Percentiles rank a stretch among this genome's conserved stretches.
These are phyloP conservation scores for Mercenaria mercenaria DNA, from an alignment of 1,140 invertebrate species.

Conservation along the genomic window DNA sequence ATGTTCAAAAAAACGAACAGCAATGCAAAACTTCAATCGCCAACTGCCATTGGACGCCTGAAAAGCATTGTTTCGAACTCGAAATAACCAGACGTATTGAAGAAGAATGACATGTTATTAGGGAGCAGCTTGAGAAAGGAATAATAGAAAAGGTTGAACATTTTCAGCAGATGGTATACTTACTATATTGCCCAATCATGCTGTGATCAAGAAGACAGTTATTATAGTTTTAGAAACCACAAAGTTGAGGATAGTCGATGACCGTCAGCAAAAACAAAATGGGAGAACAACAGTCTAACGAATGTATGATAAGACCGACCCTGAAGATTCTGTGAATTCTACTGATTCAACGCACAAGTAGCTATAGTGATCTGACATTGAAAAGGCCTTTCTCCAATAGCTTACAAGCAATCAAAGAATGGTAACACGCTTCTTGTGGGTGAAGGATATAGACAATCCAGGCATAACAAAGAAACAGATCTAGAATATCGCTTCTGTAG, in stretches of 20 bases:
- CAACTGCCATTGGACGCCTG: not conserved
- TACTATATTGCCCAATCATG: slow-evolving; percentile 38
- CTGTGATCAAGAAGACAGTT: not conserved
- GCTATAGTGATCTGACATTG: slow-evolving; percentile 38
- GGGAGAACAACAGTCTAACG: not conserved
- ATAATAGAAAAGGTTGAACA: slow-evolving; percentile 13
- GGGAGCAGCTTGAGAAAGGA: slow-evolving; percentile 51
- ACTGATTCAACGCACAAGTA: not conserved
- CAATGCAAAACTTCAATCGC: slow-evolving; percentile 6
- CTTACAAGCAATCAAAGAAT: not conserved
- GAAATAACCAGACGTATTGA: slow-evolving; percentile 1
- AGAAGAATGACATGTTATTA: slow-evolving; percentile 39
- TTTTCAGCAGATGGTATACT: not conserved
- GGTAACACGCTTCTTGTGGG: slow-evolving; percentile 28
- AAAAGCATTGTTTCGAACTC: not conserved
- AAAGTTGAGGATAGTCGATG: slow-evolving; percentile 30
- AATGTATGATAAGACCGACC: not conserved
- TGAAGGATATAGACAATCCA: slow-evolving; percentile 24
- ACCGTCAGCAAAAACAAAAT: slow-evolving; percentile 24
- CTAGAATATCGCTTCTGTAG: slow-evolving; percentile 8
- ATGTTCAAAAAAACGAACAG: not conserved
- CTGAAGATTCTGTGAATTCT: slow-evolving; percentile 36
- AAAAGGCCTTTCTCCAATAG: slow-evolving; percentile 55
- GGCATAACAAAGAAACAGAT: not conserved
- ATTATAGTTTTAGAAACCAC: too few relatives aligned